Base-by-base conservation (phyloP, 1,140 invertebrate genomes). In the Micrasema minimum region DNA sequence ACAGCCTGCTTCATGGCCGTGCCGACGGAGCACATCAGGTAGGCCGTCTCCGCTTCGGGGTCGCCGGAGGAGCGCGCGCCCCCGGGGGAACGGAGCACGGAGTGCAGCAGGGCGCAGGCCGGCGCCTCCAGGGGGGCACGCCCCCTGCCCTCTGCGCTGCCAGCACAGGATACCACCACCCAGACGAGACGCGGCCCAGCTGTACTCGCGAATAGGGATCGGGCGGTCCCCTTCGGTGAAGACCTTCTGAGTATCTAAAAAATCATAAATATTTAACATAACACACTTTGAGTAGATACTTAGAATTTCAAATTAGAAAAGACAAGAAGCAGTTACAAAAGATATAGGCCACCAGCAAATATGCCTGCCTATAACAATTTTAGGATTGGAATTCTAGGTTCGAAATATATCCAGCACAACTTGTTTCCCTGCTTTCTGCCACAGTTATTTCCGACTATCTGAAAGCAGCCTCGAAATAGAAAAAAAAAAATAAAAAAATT, bases 241-340 rank as follows among this genome's bases (percentile, higher is more conserved):
- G 9, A 75, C 73, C 66, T 72, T 72, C 43, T 72, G 59, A 23
- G 69, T 46, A 62, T 75, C 73, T 75, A n/a, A n/a, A n/a, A n/a
- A n/a, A n/a, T n/a, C n/a, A n/a, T n/a, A n/a, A n/a, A n/a, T n/a
- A n/a, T n/a, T n/a, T n/a, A n/a, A n/a, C n/a, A n/a, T n/a, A n/a
- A n/a, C n/a, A n/a, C n/a, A n/a, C n/a, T n/a, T n/a, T n/a, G n/a
- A n/a, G n/a, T n/a, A n/a, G n/a, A n/a, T n/a, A n/a, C n/a, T n/a
- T n/a, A n/a, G n/a, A n/a, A n/a, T n/a, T n/a, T n/a, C n/a, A n/a
- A n/a, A n/a, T n/a, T n/a, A n/a, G n/a, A n/a, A n/a, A n/a, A n/a
- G n/a, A n/a, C n/a, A n/a, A n/a, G n/a, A n/a, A n/a, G n/a, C n/a
- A n/a, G n/a, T n/a, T n/a, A n/a, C n/a, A n/a, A n/a, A n/a, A n/a